Conservation (phyloP, 2,113 vertebrate genomes). For the Anolis sagrei region DNA sequence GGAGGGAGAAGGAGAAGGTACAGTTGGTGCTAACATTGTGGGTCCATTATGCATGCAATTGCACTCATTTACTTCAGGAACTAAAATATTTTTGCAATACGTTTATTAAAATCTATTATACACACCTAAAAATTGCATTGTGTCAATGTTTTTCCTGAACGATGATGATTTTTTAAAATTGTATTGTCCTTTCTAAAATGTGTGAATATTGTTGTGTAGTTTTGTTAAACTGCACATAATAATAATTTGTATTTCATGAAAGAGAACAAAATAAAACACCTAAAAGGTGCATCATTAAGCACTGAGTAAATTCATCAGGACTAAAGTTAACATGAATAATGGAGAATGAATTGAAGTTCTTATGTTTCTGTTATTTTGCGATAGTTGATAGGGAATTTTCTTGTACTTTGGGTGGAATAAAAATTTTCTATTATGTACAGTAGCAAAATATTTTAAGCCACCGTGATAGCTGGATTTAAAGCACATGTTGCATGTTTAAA, state of each 20-base stretch:
- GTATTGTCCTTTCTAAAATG: background rate
- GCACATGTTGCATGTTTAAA: conserved; percentile 64
- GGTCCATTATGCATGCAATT: background rate
- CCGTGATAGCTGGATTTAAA: conserved; percentile 28
- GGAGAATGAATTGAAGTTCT: conserved; percentile 16
- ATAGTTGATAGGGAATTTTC: background rate
- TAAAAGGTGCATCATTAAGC: background rate
- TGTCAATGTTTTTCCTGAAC: background rate
- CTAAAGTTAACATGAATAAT: background rate
- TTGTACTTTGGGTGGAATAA: background rate
- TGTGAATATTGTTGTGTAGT: conserved; percentile 14
- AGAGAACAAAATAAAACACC: conserved; percentile 4
- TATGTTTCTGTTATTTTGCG: background rate
- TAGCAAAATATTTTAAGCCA: conserved; percentile 30
- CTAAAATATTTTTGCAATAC: background rate
- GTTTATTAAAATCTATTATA: background rate
- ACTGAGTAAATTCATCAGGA: conserved; percentile 2
- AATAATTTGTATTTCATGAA: background rate
- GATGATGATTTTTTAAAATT: background rate
- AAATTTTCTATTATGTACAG: conserved; percentile 17
- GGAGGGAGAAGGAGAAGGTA: conserved; percentile 95
- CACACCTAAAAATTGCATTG: background rate
- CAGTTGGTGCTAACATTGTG: conserved; percentile 24
- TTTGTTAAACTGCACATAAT: conserved; percentile 3
- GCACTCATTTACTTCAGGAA: conserved; percentile 9